Conservation (phyloP, 2,888 invertebrate species). For the Gonocerus acuteangulatus region DNA sequence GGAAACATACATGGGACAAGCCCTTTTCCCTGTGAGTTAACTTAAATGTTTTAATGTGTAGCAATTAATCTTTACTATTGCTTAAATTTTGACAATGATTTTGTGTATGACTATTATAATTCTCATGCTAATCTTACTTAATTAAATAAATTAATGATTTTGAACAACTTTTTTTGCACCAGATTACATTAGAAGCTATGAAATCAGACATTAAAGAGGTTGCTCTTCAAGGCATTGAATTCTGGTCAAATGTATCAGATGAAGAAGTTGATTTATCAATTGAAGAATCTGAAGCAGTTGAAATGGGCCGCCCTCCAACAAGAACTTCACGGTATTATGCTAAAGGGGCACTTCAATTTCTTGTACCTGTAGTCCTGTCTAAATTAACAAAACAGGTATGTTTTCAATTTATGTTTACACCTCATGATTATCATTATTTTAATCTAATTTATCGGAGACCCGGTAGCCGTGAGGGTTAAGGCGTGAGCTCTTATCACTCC, state of each 20-base stretch:
- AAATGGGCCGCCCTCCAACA: constrained; percentile 87
- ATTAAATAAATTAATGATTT: background rate
- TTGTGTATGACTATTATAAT: background rate
- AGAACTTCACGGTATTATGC: constrained; percentile 93
- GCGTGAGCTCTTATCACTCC: too few relatives aligned
- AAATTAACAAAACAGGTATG: constrained; percentile 81
- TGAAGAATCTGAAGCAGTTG: constrained; percentile 88
- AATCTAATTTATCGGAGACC: too few relatives aligned
- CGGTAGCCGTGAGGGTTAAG: too few relatives aligned
- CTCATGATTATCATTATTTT: too few relatives aligned
- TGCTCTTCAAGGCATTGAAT: constrained; percentile 96
- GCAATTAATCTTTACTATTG: background rate
- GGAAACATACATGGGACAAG: constrained; percentile 98
- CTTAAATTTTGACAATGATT: background rate
- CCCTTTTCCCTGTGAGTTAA: constrained; percentile 74
- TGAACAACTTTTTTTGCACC: too few relatives aligned
- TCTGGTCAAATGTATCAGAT: constrained; percentile 98
- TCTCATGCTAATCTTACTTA: background rate
- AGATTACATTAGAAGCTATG: constrained; percentile 97
- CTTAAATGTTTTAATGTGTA: too few relatives aligned
- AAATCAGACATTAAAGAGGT: constrained; percentile 93
- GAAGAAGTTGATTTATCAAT: constrained; percentile 95
- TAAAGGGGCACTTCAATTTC: constrained; percentile 91
- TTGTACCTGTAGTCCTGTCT: constrained; percentile 88
- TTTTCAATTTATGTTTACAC: too few relatives aligned